Percentiles rank a stretch among this genome's conserved stretches.
These are phyloP conservation scores for Aphelenchoides besseyi DNA, from an alignment of 1,140 invertebrate species.

Conservation along the genomic window DNA sequence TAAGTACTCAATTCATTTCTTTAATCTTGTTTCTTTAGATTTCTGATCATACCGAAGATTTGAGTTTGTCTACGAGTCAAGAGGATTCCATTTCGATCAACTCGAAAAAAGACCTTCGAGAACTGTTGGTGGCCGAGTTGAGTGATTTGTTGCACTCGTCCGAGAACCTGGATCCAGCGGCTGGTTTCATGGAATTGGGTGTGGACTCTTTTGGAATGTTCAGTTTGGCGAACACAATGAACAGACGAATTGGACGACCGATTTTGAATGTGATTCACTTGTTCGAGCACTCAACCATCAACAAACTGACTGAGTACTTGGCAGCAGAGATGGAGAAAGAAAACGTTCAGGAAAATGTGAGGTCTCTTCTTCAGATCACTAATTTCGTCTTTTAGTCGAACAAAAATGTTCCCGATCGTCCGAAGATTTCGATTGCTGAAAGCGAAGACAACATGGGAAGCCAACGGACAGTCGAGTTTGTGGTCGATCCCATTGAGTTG, in stretches of 20 bases:
- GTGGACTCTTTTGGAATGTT: conserved; percentile 36
- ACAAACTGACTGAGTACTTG: conserved; percentile 23
- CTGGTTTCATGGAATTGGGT: conserved; percentile 42
- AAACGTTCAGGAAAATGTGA: neutral
- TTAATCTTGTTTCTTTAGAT: no score
- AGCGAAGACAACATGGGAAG: no score
- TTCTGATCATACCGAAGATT: neutral
- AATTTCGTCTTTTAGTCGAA: no score
- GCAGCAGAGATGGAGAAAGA: neutral
- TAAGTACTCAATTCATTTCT: neutral
- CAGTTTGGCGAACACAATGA: conserved; percentile 18
- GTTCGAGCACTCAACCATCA: conserved; percentile 32
- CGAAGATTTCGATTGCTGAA: no score
- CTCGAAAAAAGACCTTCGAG: neutral
- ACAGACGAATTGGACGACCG: neutral
- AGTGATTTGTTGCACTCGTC: neutral
- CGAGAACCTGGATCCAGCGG: neutral
- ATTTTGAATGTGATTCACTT: conserved; percentile 32
- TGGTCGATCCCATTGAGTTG: neutral
- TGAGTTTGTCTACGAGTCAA: neutral
- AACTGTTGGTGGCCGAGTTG: neutral
- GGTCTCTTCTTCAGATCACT: no score
- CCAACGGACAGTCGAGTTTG: neutral
- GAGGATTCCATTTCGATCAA: no score
- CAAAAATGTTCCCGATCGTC: no score